phyloP scores from a whole-genome alignment of 2,888 invertebrate species.

The Hoplodrina ambigua region DNA sequence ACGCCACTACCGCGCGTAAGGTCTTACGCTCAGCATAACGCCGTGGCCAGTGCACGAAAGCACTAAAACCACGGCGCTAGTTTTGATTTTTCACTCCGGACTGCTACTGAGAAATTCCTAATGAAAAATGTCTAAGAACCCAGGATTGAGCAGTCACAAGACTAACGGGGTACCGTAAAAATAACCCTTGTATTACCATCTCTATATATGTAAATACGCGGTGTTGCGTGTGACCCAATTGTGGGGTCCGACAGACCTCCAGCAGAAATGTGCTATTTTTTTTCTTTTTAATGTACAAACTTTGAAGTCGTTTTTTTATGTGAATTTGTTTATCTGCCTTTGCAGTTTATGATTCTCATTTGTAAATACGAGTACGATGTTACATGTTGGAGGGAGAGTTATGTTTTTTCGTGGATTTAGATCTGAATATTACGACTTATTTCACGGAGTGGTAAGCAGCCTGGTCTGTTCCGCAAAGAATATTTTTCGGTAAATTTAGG shows the following conservation, averaged over 20 bases:
- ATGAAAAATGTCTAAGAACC: no score
- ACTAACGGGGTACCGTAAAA: neutral
- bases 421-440: no score
- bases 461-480: no score
- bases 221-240: slow-evolving; percentile 77
- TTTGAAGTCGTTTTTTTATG: slow-evolving; percentile 54
- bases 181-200: slow-evolving; percentile 56
- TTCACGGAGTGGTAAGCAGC: no score
- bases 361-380: slow-evolving; percentile 14
- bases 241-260: slow-evolving; percentile 48
- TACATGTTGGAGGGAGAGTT: neutral
- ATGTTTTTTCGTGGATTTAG: neutral
- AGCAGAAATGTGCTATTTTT: slow-evolving; percentile 37
- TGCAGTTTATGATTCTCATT: slow-evolving; percentile 23
- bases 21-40: no score
- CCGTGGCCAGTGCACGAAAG: no score
- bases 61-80: no score
- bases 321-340: slow-evolving; percentile 45
- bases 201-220: slow-evolving; percentile 57
- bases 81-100: no score
- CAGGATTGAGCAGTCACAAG: no score
- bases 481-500: no score
- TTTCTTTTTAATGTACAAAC: slow-evolving; percentile 53
- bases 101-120: no score
- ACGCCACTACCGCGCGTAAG: no score